Base-by-base conservation (phyloP, 2,797 vertebrate species). In the Orientallactaga sibirica region DNA sequence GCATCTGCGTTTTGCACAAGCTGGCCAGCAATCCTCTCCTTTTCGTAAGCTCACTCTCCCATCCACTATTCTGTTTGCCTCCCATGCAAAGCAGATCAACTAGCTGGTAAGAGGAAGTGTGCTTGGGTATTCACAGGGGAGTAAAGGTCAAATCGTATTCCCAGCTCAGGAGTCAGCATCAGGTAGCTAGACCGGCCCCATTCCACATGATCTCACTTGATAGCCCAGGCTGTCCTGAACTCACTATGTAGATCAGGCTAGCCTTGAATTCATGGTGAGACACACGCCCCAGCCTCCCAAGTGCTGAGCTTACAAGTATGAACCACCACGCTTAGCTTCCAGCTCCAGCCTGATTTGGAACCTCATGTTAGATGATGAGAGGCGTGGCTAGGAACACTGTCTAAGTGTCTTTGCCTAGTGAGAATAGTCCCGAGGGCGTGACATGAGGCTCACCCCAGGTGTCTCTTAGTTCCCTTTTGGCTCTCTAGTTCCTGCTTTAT, bases 311-410 rank as follows among this genome's bases (percentile, higher is more conserved):
- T 58, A 58, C 55, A 58, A 58, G 12, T 16, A 58, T 58, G 15
- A 58, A 12, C 55, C 55, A 58, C 55, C 55, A 58, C 55, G 15
- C 55, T 58, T 58, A 58, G 55, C 55, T 58, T 10, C 8, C 41
- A 3, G 1, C 1, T n/a, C 4, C 1, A 25, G 61, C 15, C 64
- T 37, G 37, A 64, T 0, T 43, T 20, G 24, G 12, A 20, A 16
- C 27, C 48, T 48, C 48, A 48, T 9, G 29, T 61, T 61, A 20
- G 61, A 61, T 20, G 92, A 19, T 55, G 16, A 15, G n/a, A 15
- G 27, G 15, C 33, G 64, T 22, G 10, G 24, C 24, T 25, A 19
- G 15, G 55, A 6, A 7, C 8, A 11, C 19, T 15, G 58, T 74
- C 27, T 27, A 25, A 41, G 16, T 74, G 43, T 48, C 55, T 64